Base-by-base conservation (phyloP, 2,797 vertebrate species). In the Anomalospiza imberbis region DNA sequence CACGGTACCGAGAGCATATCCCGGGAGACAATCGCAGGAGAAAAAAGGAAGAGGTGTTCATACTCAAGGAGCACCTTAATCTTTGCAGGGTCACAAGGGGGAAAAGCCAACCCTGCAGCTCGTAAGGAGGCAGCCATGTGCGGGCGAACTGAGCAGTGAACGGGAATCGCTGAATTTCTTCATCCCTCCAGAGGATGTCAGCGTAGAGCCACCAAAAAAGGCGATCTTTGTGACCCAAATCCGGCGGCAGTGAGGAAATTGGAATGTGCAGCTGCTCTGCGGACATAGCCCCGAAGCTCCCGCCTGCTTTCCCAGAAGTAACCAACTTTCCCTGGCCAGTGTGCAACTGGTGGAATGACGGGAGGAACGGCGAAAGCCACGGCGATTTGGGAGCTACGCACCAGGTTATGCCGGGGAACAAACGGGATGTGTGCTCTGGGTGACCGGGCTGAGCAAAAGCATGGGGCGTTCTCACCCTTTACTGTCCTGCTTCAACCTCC, bases 121-220 rank as follows among this genome's bases (percentile, higher is more conserved):
- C 29, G 8, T 3, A 12, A 57, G 44, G 47, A 34, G 47, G 13
- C 55, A 75, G 58, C 26, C 34, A 2, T 17, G 50, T 4, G 58
- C 75, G 10, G 28, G 20, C 15, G 13, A 34, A 24, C 13, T 2
- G 51, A 53, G 36, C 31, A 10, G 50, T 3, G 89, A 53, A 14
- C 20, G 4, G 57, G 42, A 93, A 53, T 6, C 10, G 10, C 2
- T 93, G 94, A 73, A 92, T 32, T 97, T 96, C 88, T 74, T 36
- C 65, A 58, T 94, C 61, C 60, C 78, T 93, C 80, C 98, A 96
- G 96, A 85, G 93, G 94, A 97, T 97, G 97, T 97, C 97, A 96
- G 6, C 57, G 29, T 71, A 85, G 92, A 97, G 96, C 95, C 90
- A 79, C 84, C 66, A 12, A 95, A 96, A 77, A 10, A 77, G 61